A percentile compares a stretch with the other conserved stretches of the same genome.
These are phyloP conservation scores for Bujurquina vittata DNA, from an alignment of 2,113 vertebrate species.

Conservation along the genomic window DNA sequence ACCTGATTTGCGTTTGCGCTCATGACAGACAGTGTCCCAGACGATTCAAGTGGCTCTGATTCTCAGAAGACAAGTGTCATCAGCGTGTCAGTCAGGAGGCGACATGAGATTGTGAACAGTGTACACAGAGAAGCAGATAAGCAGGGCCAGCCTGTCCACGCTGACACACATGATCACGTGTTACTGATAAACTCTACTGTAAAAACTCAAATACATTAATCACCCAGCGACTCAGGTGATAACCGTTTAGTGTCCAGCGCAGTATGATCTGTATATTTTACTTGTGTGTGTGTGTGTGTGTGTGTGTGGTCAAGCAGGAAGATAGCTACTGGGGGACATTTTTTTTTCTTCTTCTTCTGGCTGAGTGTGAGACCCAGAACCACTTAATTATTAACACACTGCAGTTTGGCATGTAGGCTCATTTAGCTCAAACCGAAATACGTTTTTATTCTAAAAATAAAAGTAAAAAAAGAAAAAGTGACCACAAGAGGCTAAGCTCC, in stretches of 20 bases:
- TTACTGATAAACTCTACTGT: conserved; percentile 12
- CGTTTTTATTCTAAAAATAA: not conserved
- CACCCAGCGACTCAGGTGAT: conserved; percentile 13
- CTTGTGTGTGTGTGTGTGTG: not conserved
- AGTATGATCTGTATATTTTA: conserved; percentile 37
- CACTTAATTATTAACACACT: conserved; percentile 43
- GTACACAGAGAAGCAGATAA: conserved; percentile 19
- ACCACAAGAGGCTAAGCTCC: not conserved
- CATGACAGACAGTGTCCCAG: not conserved
- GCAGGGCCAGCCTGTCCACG: not conserved
- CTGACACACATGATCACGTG: not conserved
- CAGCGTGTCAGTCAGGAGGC: not conserved
- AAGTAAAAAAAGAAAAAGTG: rapidly evolving
- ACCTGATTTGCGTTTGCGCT: not conserved
- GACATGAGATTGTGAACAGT: not conserved
- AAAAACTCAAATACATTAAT: conserved; percentile 34
- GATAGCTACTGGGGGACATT: conserved; percentile 60
- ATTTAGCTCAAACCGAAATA: not conserved
- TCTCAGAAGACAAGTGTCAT: conserved; percentile 8
- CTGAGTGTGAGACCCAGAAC: conserved; percentile 18
- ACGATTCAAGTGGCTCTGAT: not conserved
- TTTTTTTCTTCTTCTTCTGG: not conserved
- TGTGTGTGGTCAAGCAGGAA: conserved; percentile 12
- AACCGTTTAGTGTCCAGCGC: conserved; percentile 1
- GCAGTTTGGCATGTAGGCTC: conserved; percentile 18